Conservation (phyloP, 2,888 invertebrate species). For the Dasypogon diadema region DNA sequence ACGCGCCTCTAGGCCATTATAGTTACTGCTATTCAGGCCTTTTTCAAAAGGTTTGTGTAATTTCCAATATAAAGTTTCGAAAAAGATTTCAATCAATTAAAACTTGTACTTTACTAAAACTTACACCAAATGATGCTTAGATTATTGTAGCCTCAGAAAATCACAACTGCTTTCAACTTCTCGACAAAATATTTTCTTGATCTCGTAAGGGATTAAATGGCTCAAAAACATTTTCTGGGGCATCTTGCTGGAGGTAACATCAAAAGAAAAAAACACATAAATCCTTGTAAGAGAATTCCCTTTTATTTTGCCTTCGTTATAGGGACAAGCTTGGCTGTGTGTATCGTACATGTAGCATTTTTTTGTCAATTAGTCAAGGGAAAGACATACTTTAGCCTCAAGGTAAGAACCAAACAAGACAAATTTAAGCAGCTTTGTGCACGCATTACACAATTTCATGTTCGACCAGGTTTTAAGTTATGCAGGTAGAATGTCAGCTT, state of each 20-base stretch:
- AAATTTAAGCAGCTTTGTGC: conserved; percentile 18
- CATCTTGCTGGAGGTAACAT: conserved; percentile 27
- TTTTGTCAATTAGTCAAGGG: conserved; percentile 40
- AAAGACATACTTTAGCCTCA: conserved; percentile 18
- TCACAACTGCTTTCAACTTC: no score
- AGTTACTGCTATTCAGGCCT: no score
- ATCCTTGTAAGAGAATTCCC: conserved; percentile 39
- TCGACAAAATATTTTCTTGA: no score
- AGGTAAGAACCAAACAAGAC: conserved; percentile 14
- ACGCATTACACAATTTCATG: conserved; percentile 6
- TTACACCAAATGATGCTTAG: no score
- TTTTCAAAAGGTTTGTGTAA: no score
- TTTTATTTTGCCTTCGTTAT: neutral
- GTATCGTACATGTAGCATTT: conserved; percentile 28
- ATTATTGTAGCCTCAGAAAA: no score
- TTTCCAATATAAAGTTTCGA: no score
- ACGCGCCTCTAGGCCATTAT: no score
- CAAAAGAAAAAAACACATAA: conserved; percentile 39
- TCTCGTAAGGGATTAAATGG: conserved; percentile 34
- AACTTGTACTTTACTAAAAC: no score
- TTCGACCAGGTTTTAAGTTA: neutral
- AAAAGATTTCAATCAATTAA: no score
- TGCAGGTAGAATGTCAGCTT: neutral
- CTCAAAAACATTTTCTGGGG: conserved; percentile 44
- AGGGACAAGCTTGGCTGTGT: conserved; percentile 18